Base-by-base conservation (phyloP, 2,888 invertebrate genomes). In the Argyra leucocephala region DNA sequence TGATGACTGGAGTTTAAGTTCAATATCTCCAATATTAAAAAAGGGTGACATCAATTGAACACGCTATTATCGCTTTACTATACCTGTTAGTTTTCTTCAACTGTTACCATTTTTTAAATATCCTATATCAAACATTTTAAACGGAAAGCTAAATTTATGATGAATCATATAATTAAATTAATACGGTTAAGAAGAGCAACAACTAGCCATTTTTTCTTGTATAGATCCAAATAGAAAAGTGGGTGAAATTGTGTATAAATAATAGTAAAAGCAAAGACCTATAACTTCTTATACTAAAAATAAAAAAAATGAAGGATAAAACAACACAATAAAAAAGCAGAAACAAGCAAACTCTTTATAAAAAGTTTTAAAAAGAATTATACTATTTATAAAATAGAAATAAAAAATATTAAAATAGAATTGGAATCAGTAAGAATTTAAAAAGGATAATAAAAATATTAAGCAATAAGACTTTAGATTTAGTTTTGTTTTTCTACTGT, bases 351-450 rank as follows among this genome's bases (percentile, higher is more conserved):
- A 48, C 48, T 18, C 1, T 18, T 18, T 37, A 48, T 18, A 48
- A 48, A 48, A 48, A 48, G 48, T 48, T 48, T 48, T 15, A 48
- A 48, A 48, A 48, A 48, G 48, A 48, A 48, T 48, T 48, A 48
- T 18, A 48, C 48, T 48, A 48, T 48, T 48, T 48, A 48, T 48
- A 48, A 48, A 48, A 48, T 48, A 48, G 48, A 48, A 48, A 48
- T 18, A 1, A 18, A 48, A 48, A 48, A 48, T 48, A 48, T 48
- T 18, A 48, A 18, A 48, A 48, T 48, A 48, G 18, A 31, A 31
- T 18, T 48, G 18, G n/a, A 48, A 48, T 48, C 48, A 18, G 48
- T 48, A 48, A 12, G 15, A 48, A 48, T 48, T 48, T 18, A 15
- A 48, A 48, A 48, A 48, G 48, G 9, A 48, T 48, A 48, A 48